Evolutionary conservation across 92 coral and sea anemone genomes (phyloP).

Genomic region (Umimayanthus kanabou): DNA sequence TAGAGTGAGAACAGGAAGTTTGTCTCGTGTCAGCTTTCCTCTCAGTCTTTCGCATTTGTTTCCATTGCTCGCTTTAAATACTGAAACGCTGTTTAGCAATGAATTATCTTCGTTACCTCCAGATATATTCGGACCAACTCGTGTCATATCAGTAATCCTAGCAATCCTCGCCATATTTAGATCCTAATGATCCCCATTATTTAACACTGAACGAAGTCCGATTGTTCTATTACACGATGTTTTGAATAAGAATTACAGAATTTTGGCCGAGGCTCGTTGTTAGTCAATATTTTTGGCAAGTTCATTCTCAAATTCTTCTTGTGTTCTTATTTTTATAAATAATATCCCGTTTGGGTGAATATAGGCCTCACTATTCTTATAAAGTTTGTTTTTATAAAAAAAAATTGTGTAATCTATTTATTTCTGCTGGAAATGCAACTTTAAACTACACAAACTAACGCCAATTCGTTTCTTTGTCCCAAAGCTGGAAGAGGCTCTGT

Average conservation of each 20-base stretch:
- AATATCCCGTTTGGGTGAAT: too few species aligned
- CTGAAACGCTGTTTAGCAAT: neutral
- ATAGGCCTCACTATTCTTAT: too few species aligned
- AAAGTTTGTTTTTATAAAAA: too few species aligned
- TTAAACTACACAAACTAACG: neutral
- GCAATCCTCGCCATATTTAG: neutral
- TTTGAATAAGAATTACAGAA: too few species aligned
- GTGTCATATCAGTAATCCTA: too few species aligned
- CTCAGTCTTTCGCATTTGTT: neutral
- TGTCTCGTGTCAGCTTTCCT: neutral
- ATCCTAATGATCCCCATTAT: neutral
- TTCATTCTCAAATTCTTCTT: too few species aligned
- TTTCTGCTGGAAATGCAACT: too few species aligned
- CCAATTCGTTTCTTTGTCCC: neutral
- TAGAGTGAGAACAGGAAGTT: neutral
- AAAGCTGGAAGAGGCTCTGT: neutral
- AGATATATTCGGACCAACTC: neutral
- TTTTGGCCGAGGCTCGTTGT: too few species aligned
- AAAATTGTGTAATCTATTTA: too few species aligned
- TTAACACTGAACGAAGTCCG: neutral
- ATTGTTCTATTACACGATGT: too few species aligned
- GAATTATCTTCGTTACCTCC: neutral
- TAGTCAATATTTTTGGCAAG: too few species aligned
- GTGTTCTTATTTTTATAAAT: too few species aligned
- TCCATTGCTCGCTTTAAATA: neutral